Base-by-base conservation (phyloP, 2,888 invertebrate species). In the Drosophila silvestris region DNA sequence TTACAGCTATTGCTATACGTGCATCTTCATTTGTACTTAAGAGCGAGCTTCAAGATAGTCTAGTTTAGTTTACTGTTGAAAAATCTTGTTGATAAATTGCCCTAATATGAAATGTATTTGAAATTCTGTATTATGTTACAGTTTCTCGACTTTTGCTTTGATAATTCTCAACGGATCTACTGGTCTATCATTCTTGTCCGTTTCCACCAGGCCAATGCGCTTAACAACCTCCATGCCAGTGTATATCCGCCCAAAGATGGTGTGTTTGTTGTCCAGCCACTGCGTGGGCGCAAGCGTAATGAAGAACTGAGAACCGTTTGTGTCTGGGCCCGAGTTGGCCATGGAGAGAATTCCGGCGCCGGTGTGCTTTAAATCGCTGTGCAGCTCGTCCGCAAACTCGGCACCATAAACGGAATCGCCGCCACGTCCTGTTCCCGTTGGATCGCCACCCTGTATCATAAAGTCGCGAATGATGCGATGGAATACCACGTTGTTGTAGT, bases 231-330 rank as follows among this genome's bases (percentile, higher is more conserved):
- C 95, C 97, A 99, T 98, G 2, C 99, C 99, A 64, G 95, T 95
- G 89, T 96, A 95, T 9, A 99, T 95, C 79, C 99, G 95, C 83
- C 97, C 99, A 94, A 99, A 99, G 91, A 99, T 98, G 3, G 99
- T 95, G 93, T 99, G 99, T 93, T 99, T 99, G 16, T 98, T 97
- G 94, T 99, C 99, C 44, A 99, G 94, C 98, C 99, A 99, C 90
- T 99, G 99, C 0, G 99, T 98, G 1, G 99, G 99, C 0, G 97
- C 98, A 72, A 99, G 94, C 0, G 99, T 99, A 57, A 99, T 97
- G 90, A 99, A 99, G 94, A 99, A 99, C 93, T 99, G 99, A 37
- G 98, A 99, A 4, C 99, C 99, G 93, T 99, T 99, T 9, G 98
- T 96, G 91, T 99, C 96, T 0, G 99, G 98, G 0, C 99, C 99